Evolutionary conservation across 2,888 invertebrate species (phyloP), one percentile per base, ranked within the genome.

Genomic region (Xanthia togata): DNA sequence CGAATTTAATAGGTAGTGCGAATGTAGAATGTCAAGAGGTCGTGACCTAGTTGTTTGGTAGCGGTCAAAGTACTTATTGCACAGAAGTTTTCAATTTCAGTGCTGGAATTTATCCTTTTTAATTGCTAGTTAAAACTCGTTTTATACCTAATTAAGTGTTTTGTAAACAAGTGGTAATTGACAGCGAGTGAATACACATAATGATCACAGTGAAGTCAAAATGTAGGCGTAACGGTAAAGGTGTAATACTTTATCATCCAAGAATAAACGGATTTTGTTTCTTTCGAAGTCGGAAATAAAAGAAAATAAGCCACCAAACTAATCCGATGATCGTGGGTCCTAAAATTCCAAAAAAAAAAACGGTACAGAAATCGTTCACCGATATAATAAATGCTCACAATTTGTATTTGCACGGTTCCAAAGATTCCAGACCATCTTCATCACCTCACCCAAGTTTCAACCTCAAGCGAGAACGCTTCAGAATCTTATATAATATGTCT

Each of bases 351-450:
- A 59, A 14, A 73, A 35, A 14, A 73, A 35, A n/a, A 23, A 12
- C 26, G 35, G 12, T 35, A 12, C n/a, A 20, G 9, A 64, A 69
- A 50, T 60, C 20, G 4, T 17, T 50, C 35, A 8, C 14, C 17
- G 41, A 26, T 23, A 41, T 26, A 50, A 76, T 20, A 53, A 26
- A 60, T 69, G 41, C 50, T 26, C 57, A 76, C 59, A 68, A 44
- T 44, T 76, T 62, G 73, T 72, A 60, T 62, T 73, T 47, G 47
- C 55, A 62, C n/a, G 3, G n/a, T 73, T 55, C 31, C 47, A 67
- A 67, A n/a, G n/a, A n/a, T n/a, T n/a, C n/a, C n/a, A n/a, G n/a
- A 44, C 41, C 38, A 9, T 62, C 2, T 3, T 50, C 64, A 35
- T n/a, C 20, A 62, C 38, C 47, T 55, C 26, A 60, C 23, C 62